phyloP scores from a whole-genome alignment of 1,140 invertebrate genomes.

The Oppia nitens region DNA sequence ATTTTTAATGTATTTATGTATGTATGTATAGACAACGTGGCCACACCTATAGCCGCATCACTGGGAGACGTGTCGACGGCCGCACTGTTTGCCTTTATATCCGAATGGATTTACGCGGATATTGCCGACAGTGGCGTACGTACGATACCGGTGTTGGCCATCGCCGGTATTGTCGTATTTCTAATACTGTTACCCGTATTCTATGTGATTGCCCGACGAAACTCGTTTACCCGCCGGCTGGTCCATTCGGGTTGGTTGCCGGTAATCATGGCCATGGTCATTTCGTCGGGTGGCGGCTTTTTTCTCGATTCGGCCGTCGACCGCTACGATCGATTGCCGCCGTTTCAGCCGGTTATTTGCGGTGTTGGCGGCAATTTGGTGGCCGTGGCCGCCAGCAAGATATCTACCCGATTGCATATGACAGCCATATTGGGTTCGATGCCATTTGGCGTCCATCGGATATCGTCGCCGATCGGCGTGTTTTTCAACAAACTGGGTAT shows the following conservation, averaged over 20 bases:
- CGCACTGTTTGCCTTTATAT: conserved; percentile 21
- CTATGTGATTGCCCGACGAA: conserved; percentile 51
- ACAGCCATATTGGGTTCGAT: background rate
- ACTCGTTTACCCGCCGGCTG: conserved; percentile 54
- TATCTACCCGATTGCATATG: conserved; percentile 70
- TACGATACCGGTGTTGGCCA: conserved; percentile 12
- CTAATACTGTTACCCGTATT: conserved; percentile 54
- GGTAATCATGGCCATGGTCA: conserved; percentile 65
- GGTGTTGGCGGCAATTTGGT: conserved; percentile 25
- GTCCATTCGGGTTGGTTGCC: conserved; percentile 65
- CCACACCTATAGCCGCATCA: conserved; percentile 88
- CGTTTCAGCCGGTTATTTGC: conserved; percentile 33
- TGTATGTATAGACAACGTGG: conserved; percentile 51
- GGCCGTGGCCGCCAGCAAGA: conserved; percentile 38
- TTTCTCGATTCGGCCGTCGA: conserved; percentile 27
- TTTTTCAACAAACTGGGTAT: background rate
- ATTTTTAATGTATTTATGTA: background rate
- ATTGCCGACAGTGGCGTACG: background rate
- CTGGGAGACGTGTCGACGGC: conserved; percentile 80
- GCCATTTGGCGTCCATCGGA: background rate
- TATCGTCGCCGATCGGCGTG: background rate
- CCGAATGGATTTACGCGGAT: background rate
- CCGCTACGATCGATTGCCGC: conserved; percentile 26
- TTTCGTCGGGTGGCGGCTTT: conserved; percentile 49
- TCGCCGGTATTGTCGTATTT: conserved; percentile 15